Evolutionary conservation across 2,113 vertebrate genomes (phyloP).

Genomic region (Erythrolamprus reginae): DNA sequence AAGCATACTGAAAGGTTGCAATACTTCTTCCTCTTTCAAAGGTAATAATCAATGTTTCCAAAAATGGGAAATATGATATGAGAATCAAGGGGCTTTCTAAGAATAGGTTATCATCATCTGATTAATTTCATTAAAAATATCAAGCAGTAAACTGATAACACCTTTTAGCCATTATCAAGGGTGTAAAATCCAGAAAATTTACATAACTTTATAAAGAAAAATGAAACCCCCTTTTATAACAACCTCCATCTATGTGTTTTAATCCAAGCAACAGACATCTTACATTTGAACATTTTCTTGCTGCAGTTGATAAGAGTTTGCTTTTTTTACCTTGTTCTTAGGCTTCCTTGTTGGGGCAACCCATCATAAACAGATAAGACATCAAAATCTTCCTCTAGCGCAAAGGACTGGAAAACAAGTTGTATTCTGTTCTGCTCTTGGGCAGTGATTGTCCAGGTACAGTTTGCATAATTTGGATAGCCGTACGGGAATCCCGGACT

Average conservation of each 20-base stretch:
- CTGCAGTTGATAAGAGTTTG: background rate
- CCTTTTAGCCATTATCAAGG: conserved; percentile 34
- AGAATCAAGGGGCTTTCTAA: background rate
- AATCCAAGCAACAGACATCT: conserved; percentile 2
- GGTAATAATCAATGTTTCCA: background rate
- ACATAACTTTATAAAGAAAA: conserved; percentile 22
- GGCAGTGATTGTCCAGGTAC: conserved; percentile 92
- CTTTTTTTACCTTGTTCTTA: conserved; percentile 81
- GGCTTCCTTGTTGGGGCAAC: conserved; percentile 83
- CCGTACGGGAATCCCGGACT: conserved; percentile 96
- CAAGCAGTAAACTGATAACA: conserved; percentile 18
- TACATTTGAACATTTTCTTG: background rate
- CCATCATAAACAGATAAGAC: conserved; percentile 94
- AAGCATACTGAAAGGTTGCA: background rate
- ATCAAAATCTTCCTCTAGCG: conserved; percentile 96
- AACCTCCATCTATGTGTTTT: background rate
- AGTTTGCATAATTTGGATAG: conserved; percentile 99
- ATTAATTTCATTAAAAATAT: conserved; percentile 40
- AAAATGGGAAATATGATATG: background rate
- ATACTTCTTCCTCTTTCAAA: background rate
- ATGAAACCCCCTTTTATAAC: conserved; percentile 14
- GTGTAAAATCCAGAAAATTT: conserved; percentile 44
- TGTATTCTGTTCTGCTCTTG: conserved; percentile 95
- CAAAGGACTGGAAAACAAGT: conserved; percentile 97
- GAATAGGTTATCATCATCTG: conserved; percentile 23